Evolutionary conservation across 2,888 invertebrate genomes (phyloP).

Genomic region (Hetaerina titia): DNA sequence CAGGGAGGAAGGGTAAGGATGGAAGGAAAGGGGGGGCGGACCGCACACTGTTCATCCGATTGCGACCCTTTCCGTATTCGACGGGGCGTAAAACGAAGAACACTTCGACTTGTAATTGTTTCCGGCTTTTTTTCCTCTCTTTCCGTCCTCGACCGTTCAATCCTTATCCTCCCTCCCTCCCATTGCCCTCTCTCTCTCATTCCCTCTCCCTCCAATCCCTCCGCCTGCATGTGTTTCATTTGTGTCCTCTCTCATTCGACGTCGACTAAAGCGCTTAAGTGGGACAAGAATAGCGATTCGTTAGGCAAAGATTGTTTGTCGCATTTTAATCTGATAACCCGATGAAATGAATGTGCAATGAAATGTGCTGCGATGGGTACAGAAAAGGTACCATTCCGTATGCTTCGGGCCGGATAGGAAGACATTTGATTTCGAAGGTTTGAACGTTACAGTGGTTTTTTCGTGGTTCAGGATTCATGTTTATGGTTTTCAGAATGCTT

Average conservation of each 20-base stretch:
- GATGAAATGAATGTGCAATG: background rate
- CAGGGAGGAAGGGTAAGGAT: background rate
- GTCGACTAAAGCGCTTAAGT: slow-evolving; percentile 38
- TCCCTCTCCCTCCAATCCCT: background rate
- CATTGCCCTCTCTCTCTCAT: background rate
- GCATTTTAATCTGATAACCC: slow-evolving; percentile 44
- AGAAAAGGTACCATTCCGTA: background rate
- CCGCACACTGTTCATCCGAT: slow-evolving; percentile 54
- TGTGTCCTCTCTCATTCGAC: background rate
- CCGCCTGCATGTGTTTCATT: background rate
- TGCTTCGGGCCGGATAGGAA: too few species aligned
- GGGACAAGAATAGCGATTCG: slow-evolving; percentile 52
- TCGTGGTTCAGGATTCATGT: too few species aligned
- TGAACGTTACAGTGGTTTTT: too few species aligned
- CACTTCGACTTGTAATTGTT: slow-evolving; percentile 55
- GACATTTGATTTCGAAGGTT: too few species aligned
- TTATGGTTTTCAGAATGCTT: too few species aligned
- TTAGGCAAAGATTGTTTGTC: slow-evolving; percentile 57
- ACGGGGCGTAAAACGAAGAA: slow-evolving; percentile 64
- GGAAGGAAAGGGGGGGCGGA: background rate
- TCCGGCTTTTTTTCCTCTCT: background rate
- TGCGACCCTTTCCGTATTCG: slow-evolving; percentile 33
- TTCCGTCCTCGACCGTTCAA: background rate
- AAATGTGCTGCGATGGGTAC: background rate
- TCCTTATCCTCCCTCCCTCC: background rate